phyloP scores from a whole-genome alignment of 2,113 vertebrate species.

The Monarcha castaneiventris region DNA sequence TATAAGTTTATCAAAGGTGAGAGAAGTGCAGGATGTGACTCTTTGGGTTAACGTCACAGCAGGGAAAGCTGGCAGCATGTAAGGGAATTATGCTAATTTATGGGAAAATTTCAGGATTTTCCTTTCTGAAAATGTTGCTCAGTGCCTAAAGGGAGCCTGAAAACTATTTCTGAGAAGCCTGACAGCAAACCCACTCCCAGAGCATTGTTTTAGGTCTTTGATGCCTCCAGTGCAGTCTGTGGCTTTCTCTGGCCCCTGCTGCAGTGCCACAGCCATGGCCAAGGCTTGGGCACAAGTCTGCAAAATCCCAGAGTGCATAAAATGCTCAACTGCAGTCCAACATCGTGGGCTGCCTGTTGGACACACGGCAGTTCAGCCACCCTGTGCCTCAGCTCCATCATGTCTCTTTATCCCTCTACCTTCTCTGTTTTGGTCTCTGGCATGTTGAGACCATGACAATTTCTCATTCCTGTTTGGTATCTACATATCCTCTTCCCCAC shows the following conservation, averaged over 20 bases:
- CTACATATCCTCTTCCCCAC: not conserved
- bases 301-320: not conserved
- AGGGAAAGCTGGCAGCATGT: not conserved
- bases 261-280: not conserved
- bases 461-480: not conserved
- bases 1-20: not conserved
- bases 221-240: not conserved
- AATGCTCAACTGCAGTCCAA: not conserved
- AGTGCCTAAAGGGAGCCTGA: not conserved
- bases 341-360: not conserved
- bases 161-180: not conserved
- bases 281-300: not conserved
- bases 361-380: not conserved
- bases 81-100: not conserved
- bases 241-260: not conserved
- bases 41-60: not conserved
- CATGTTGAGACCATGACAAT: not conserved
- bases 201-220: not conserved
- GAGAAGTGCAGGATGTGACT: not conserved
- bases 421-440: not conserved
- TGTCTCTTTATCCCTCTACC: rapidly evolving
- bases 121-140: not conserved
- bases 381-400: not conserved
- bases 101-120: not conserved
- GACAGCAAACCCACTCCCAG: not conserved